phyloP scores from a whole-genome alignment of 2,888 invertebrate species.

The Eudemis profundana region DNA sequence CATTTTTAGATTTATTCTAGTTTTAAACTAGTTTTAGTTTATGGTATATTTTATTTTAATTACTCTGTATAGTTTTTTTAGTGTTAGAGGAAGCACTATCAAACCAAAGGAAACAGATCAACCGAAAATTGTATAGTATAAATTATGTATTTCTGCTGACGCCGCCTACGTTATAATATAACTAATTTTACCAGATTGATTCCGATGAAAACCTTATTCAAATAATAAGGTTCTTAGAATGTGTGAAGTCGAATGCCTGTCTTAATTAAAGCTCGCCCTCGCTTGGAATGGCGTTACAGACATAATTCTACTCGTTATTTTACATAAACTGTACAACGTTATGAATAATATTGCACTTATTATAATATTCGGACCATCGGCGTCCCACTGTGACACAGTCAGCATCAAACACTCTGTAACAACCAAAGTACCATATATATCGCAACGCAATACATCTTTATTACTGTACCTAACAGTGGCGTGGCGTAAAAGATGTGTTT shows the following conservation, averaged over 20 bases:
- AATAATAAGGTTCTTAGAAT: constrained; percentile 21
- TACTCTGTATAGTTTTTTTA: too few species aligned
- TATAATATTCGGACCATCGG: constrained; percentile 17
- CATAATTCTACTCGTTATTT: constrained; percentile 30
- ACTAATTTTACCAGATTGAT: constrained; percentile 4
- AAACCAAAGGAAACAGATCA: too few species aligned
- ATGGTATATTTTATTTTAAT: too few species aligned
- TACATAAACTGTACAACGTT: constrained; percentile 26
- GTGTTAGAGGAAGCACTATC: too few species aligned
- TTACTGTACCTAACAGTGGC: too few species aligned
- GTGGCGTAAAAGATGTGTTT: too few species aligned
- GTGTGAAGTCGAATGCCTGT: constrained; percentile 35
- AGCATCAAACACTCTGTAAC: too few species aligned
- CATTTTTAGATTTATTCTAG: too few species aligned
- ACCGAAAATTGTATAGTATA: too few species aligned
- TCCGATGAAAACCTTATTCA: constrained; percentile 6
- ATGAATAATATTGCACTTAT: constrained; percentile 38
- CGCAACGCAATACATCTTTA: too few species aligned
- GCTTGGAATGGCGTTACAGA: constrained; percentile 19
- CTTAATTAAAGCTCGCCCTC: constrained; percentile 40
- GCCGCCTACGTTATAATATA: not conserved
- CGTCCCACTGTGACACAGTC: constrained; percentile 7
- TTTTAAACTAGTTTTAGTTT: too few species aligned
- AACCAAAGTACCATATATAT: too few species aligned
- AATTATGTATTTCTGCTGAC: not conserved